Evolutionary conservation across 1,140 invertebrate genomes (phyloP).

Genomic region (Drosophila elegans): DNA sequence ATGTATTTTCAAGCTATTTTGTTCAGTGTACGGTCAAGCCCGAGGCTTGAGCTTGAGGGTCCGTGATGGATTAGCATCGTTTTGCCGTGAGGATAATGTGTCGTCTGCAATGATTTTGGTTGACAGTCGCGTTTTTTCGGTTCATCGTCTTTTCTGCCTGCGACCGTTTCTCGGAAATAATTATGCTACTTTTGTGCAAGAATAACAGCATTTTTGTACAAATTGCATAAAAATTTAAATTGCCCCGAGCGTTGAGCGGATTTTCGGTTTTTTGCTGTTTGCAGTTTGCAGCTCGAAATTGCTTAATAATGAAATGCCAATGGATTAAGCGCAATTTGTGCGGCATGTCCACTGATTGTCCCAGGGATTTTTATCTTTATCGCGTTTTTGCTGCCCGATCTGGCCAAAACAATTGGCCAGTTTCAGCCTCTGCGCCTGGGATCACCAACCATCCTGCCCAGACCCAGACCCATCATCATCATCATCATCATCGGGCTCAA

Average conservation of each 20-base stretch:
- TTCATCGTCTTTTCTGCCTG: constrained; percentile 6
- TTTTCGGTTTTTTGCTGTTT: constrained; percentile 42
- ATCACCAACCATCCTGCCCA: constrained; percentile 12
- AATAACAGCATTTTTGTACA: constrained; percentile 84
- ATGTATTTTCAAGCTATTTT: not conserved
- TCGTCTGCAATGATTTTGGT: constrained; percentile 81
- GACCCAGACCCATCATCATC: constrained; percentile 6
- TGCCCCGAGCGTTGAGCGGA: constrained; percentile 36
- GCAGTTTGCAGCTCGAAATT: constrained; percentile 47
- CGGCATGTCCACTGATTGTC: constrained; percentile 64
- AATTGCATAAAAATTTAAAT: constrained; percentile 84
- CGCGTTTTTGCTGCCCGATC: constrained; percentile 22
- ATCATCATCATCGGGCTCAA: constrained; percentile 15
- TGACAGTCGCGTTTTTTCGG: constrained; percentile 62
- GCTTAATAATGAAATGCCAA: constrained; percentile 83
- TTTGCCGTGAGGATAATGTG: constrained; percentile 79
- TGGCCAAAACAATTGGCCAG: constrained; percentile 28
- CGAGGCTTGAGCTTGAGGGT: constrained; percentile 34
- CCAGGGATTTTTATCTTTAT: constrained; percentile 55
- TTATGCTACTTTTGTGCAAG: constrained; percentile 82
- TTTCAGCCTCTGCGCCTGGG: not conserved
- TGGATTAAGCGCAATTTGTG: constrained; percentile 81
- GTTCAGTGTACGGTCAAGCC: not conserved
- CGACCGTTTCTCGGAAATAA: constrained; percentile 76
- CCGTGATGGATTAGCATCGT: constrained; percentile 82